These are phyloP conservation scores for Psittacula derbiana DNA, from an alignment of 2,797 vertebrate species.

Conservation along the genomic window DNA sequence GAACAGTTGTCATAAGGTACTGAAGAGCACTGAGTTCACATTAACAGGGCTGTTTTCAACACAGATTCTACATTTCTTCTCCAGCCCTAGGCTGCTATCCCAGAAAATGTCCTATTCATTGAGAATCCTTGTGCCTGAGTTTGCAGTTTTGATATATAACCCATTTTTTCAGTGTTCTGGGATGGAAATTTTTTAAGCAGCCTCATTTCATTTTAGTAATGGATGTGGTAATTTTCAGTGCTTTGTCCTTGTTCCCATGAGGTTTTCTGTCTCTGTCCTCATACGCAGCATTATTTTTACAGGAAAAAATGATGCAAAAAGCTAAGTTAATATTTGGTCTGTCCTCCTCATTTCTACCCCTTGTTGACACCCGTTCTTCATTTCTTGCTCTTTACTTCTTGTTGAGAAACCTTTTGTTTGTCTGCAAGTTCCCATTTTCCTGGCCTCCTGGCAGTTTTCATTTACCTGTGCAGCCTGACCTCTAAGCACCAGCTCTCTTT, in stretches of 20 bases:
- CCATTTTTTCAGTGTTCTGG: conserved; percentile 19
- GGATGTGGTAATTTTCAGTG: conserved; percentile 58
- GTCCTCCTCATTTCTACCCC: conserved; percentile 1
- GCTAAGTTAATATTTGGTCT: conserved; percentile 22
- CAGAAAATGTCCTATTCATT: conserved; percentile 35
- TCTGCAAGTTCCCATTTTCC: conserved; percentile 20
- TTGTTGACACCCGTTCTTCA: conserved; percentile 17
- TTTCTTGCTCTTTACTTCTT: conserved; percentile 30
- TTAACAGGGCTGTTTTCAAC: neutral
- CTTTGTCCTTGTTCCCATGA: conserved; percentile 58
- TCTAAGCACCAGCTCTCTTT: conserved; percentile 25
- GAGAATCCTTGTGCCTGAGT: neutral
- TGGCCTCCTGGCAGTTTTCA: conserved; percentile 30
- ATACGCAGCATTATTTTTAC: conserved; percentile 8
- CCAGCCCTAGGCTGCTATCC: neutral
- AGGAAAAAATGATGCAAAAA: conserved; percentile 53
- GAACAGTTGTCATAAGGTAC: neutral
- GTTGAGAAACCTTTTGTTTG: conserved; percentile 48
- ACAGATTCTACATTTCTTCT: conserved; percentile 1
- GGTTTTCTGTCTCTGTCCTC: conserved; percentile 48
- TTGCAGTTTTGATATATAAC: conserved; percentile 51
- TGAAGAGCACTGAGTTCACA: neutral
- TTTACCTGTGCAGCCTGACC: conserved; percentile 17
- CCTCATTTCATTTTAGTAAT: conserved; percentile 53
- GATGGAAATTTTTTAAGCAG: conserved; percentile 35